These are phyloP conservation scores for Pectinophora gossypiella DNA, from an alignment of 1,140 invertebrate genomes.

Conservation along the genomic window DNA sequence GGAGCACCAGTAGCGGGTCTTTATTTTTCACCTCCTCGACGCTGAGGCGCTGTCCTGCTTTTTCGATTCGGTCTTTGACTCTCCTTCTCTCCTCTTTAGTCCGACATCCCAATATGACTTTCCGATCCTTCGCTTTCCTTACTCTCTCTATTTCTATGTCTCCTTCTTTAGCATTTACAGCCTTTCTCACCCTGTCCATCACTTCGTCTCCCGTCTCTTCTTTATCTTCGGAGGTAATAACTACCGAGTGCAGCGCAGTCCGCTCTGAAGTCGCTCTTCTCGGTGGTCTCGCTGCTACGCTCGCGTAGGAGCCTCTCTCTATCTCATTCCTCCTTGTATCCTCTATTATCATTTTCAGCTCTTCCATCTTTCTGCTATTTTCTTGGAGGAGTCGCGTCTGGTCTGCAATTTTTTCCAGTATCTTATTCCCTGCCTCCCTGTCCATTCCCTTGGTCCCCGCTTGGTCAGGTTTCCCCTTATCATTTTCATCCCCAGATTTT, in stretches of 20 bases:
- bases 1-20: slow-evolving; percentile 14
- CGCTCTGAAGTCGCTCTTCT: not conserved
- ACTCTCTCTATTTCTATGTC: slow-evolving; percentile 8
- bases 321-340: not conserved
- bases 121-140: slow-evolving; percentile 13
- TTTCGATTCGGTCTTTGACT: slow-evolving; percentile 1
- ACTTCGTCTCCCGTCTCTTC: slow-evolving; percentile 16
- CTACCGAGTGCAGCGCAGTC: not conserved
- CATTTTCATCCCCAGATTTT: not conserved
- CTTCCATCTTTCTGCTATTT: not conserved
- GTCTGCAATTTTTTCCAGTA: not conserved
- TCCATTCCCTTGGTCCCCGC: not conserved
- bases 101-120: slow-evolving; percentile 6
- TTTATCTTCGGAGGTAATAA: not conserved
- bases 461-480: not conserved
- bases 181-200: not conserved
- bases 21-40: slow-evolving; percentile 16
- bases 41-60: not conserved
- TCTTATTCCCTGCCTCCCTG: not conserved
- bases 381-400: not conserved
- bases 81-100: slow-evolving; percentile 9
- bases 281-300: not conserved
- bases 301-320: not conserved
- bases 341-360: not conserved
- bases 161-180: not conserved